phyloP scores from a whole-genome alignment of 2,113 vertebrate species.

The Semicossyphus pulcher region DNA sequence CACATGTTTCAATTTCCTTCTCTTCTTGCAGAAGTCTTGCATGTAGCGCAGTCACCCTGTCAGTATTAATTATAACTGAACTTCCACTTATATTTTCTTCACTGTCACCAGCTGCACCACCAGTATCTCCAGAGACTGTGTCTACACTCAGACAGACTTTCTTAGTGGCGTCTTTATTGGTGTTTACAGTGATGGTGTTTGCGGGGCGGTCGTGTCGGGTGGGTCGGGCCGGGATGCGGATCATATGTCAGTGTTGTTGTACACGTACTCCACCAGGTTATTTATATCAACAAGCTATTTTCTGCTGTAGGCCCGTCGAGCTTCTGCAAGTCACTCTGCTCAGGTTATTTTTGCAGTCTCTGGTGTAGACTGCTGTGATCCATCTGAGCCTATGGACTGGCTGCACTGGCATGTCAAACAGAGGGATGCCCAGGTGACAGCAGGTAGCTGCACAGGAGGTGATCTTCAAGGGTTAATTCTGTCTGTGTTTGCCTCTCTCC shows the following conservation, averaged over 20 bases:
- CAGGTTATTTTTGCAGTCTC: slow-evolving; percentile 36
- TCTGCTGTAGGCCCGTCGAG: slow-evolving; percentile 60
- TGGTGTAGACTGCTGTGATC: slow-evolving; percentile 3
- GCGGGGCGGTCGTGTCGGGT: slow-evolving; percentile 3
- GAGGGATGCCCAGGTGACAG: not conserved
- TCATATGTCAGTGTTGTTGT: slow-evolving; percentile 72
- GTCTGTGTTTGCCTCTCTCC: slow-evolving; percentile 55
- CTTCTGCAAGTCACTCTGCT: slow-evolving; percentile 43
- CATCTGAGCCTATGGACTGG: not conserved
- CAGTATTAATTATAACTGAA: not conserved
- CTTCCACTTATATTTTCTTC: not conserved
- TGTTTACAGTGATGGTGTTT: slow-evolving; percentile 37
- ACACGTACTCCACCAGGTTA: slow-evolving; percentile 77
- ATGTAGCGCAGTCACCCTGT: not conserved
- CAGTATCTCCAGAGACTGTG: not conserved
- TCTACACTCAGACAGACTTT: not conserved
- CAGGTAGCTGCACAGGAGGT: not conserved
- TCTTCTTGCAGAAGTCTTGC: not conserved
- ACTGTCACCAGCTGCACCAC: not conserved
- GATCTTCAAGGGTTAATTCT: slow-evolving; percentile 21
- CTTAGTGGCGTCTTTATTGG: slow-evolving; percentile 1
- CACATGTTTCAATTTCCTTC: not conserved
- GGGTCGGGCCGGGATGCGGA: slow-evolving; percentile 38
- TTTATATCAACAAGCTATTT: slow-evolving; percentile 89
- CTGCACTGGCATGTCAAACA: not conserved